Evolutionary conservation across 2,113 vertebrate genomes (phyloP).

Genomic region (Erythrocercus mccallii): DNA sequence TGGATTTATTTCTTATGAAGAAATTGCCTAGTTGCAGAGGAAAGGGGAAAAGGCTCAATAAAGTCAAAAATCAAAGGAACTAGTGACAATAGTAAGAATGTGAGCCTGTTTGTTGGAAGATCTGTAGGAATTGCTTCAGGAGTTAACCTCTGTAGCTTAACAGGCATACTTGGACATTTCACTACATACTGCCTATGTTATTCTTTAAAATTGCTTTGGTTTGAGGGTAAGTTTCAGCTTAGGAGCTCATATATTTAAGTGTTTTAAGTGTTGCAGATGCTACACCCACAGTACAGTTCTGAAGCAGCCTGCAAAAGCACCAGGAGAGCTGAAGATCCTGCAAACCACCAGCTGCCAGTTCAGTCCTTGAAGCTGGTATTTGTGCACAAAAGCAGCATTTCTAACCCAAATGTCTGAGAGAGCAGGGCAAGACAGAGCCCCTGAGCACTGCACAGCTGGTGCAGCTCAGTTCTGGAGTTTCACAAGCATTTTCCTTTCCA

Average conservation of each 20-base stretch:
- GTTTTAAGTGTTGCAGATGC: neutral
- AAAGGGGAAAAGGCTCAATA: neutral
- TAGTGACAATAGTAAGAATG: neutral
- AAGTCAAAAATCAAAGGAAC: neutral
- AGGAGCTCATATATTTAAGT: neutral
- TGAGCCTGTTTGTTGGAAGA: neutral
- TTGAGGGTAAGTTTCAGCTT: neutral
- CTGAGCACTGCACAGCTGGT: neutral
- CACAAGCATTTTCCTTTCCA: slow-evolving; percentile 39
- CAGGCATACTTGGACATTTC: neutral
- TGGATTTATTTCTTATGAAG: neutral
- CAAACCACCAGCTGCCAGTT: neutral
- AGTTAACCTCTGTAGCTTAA: neutral
- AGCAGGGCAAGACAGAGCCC: neutral
- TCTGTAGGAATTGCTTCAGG: neutral
- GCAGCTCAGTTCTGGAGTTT: slow-evolving; percentile 12
- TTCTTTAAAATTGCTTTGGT: neutral
- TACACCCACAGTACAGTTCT: neutral
- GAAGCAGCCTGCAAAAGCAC: neutral
- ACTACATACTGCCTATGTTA: neutral
- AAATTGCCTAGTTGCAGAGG: neutral
- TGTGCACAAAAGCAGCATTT: slow-evolving; percentile 1
- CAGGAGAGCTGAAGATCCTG: neutral
- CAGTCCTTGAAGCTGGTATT: neutral
- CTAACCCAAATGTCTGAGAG: neutral